Evolutionary conservation across 2,797 vertebrate genomes (phyloP), one percentile per base, ranked within the genome.

Genomic region (Phataginus tetradactyla): DNA sequence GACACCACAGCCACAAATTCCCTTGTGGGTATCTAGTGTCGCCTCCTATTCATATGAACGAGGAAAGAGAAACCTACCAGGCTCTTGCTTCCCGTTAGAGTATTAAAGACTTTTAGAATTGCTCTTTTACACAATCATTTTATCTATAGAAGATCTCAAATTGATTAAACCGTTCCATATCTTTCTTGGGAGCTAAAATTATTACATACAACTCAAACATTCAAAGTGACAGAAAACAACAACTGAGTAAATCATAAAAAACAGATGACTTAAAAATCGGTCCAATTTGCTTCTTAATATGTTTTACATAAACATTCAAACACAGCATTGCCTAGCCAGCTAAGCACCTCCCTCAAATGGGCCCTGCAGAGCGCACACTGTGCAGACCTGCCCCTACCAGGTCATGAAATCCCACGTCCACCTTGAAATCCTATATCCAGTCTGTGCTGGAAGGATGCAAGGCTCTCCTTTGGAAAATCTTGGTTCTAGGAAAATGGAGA

Each of bases 21-120:
- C 64, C 88, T 3, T 29, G 39, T 37, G 77, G 45, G 29, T 69
- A 80, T 79, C 90, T 51, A 63, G 68, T 25, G 39, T 61, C 53
- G 51, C 68, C 92, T 91, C 92, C 94, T 92, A 45, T 45, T 85
- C 39, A 8, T 29, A 57, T 25, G 77, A 89, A 89, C 32, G 49
- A 63, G 66, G 61, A 89, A 74, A 49, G 23, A 87, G 18, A 90
- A 75, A 71, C 20, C 68, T 53, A 32, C 1, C 10, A 88, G 51
- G 23, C 27, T 45, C 25, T 74, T 3, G 0, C 12, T 59, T 79
- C 86, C 57, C 45, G 45, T 53, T 32, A 8, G 59, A 86, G 27
- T 25, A 61, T 25, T 55, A 37, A 75, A 27, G 7, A 68, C 81
- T 86, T 55, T 81, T 4, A 42, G 55, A 87, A 45, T 12, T 42